Percentiles rank a stretch among this genome's conserved stretches.
Conservation (phyloP, 2,113 vertebrate genomes). For the Alaudala cheleensis region DNA sequence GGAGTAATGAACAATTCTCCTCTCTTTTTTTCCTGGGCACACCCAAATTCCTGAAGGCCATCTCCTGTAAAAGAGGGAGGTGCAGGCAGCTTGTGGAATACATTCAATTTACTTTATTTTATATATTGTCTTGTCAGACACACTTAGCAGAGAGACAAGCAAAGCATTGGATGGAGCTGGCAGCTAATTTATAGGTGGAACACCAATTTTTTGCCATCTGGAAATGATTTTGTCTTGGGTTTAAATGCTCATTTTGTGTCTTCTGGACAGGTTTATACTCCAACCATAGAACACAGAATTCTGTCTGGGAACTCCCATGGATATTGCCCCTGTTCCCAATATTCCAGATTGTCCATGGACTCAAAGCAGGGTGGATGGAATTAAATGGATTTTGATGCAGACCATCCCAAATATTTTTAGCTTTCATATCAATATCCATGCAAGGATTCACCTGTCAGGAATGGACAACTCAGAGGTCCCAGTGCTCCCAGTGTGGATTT, state of each 20-base stretch:
- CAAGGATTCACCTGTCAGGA: neutral
- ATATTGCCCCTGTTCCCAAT: neutral
- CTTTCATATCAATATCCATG: neutral
- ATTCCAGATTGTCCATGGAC: neutral
- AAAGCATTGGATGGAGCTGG: neutral
- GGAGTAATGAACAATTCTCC: neutral
- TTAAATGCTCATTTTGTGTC: neutral
- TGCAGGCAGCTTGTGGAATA: neutral
- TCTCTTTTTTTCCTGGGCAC: neutral
- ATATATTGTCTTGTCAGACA: neutral
- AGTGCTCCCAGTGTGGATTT: neutral
- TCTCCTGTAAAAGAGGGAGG: conserved; percentile 8
- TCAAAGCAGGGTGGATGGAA: neutral
- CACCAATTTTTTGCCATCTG: neutral
- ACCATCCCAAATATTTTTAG: neutral
- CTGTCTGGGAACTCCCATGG: neutral
- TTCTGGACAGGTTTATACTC: neutral
- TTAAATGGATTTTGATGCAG: neutral
- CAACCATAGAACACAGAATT: neutral
- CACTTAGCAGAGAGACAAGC: neutral
- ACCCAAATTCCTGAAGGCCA: conserved; percentile 15
- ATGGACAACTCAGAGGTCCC: neutral
- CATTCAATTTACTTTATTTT: neutral
- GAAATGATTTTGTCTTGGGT: neutral
- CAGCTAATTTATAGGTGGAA: neutral